Percentiles rank a stretch among this genome's conserved stretches.
phyloP scores from a whole-genome alignment of 1,140 invertebrate genomes.

The Calycopis cecrops region DNA sequence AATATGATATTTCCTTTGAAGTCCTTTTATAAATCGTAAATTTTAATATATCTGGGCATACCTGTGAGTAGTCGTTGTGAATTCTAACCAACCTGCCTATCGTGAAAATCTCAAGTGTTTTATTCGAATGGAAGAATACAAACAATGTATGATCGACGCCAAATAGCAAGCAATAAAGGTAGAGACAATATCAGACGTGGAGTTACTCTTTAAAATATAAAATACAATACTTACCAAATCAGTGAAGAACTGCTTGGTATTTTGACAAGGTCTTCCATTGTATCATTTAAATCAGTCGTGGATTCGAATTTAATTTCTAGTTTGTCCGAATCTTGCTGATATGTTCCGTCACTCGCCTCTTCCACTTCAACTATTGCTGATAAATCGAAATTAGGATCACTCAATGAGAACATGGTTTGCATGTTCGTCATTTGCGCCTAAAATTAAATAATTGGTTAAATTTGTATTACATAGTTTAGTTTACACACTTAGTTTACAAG shows the following conservation, averaged over 20 bases:
- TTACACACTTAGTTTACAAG: no score
- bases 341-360: slow-evolving; percentile 48
- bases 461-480: neutral
- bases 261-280: slow-evolving; percentile 42
- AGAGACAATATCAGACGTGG: neutral
- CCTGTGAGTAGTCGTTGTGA: no score
- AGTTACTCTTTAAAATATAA: neutral
- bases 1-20: no score
- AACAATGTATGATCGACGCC: no score
- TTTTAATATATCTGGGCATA: no score
- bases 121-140: no score
- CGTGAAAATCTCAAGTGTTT: no score
- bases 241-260: slow-evolving; percentile 45
- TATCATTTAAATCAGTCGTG: slow-evolving; percentile 44
- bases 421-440: slow-evolving; percentile 68
- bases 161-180: no score
- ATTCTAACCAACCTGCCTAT: no score
- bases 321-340: slow-evolving; percentile 51
- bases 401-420: slow-evolving; percentile 60
- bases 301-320: slow-evolving; percentile 61
- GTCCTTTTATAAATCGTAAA: no score
- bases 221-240: slow-evolving; percentile 43
- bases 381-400: slow-evolving; percentile 67
- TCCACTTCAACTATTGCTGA: slow-evolving; percentile 67
- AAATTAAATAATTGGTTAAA: slow-evolving; percentile 27